Evolutionary conservation across 2,113 vertebrate genomes (phyloP).

Genomic region (Alectura lathami): DNA sequence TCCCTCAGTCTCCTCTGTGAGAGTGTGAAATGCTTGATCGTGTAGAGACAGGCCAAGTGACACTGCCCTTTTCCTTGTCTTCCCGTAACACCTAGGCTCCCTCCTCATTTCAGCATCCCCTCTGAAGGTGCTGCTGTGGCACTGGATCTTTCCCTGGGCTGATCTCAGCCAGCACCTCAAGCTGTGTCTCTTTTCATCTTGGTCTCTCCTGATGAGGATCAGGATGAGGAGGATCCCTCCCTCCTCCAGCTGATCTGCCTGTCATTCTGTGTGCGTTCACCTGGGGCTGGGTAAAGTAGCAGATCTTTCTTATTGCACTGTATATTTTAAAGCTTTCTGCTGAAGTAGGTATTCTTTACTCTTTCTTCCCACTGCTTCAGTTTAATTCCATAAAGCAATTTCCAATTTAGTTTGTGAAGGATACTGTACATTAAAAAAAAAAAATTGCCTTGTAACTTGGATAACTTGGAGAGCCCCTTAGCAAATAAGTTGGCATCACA

Average conservation of each 20-base stretch:
- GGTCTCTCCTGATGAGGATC: neutral
- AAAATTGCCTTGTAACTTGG: slow-evolving; percentile 57
- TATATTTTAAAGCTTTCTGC: neutral
- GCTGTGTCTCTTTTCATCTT: neutral
- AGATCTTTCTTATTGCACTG: neutral
- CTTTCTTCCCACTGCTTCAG: neutral
- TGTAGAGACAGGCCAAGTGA: neutral
- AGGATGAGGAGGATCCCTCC: neutral
- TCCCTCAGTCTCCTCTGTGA: neutral
- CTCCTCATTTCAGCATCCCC: neutral
- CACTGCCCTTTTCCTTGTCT: neutral
- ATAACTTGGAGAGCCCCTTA: slow-evolving; percentile 57
- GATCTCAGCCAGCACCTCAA: neutral
- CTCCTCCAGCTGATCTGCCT: neutral
- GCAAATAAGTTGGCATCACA: slow-evolving; percentile 54
- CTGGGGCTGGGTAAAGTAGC: neutral
- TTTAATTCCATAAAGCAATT: neutral
- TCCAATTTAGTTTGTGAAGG: neutral
- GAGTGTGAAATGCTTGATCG: neutral
- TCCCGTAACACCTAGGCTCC: neutral
- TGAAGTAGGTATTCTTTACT: neutral
- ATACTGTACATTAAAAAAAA: neutral
- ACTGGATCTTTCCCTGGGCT: neutral
- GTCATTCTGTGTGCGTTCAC: neutral
- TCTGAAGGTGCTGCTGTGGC: neutral